These are phyloP conservation scores for Drosophila burlai DNA, from an alignment of 1,140 invertebrate species.

Conservation along the genomic window DNA sequence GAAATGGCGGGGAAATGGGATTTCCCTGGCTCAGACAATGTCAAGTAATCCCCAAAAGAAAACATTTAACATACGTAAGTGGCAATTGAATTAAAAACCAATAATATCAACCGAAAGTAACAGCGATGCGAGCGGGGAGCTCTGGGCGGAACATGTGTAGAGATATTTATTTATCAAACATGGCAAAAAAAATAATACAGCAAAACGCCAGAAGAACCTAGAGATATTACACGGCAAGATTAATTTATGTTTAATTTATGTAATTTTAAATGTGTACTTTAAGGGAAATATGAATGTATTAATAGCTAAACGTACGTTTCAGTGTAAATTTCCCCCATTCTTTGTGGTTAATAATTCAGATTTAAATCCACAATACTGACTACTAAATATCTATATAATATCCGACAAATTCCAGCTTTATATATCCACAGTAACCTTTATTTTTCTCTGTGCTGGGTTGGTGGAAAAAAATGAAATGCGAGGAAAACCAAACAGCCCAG, in stretches of 20 bases:
- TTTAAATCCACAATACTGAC: background rate
- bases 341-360: background rate
- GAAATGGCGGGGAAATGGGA: background rate
- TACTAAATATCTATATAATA: background rate
- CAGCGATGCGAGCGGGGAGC: background rate
- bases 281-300: too few relatives aligned
- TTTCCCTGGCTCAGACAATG: slow-evolving; percentile 11
- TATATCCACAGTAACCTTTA: background rate
- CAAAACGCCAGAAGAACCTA: slow-evolving; percentile 5
- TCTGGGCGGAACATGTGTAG: slow-evolving; percentile 51
- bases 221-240: background rate
- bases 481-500: slow-evolving; percentile 21
- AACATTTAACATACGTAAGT: slow-evolving; percentile 71
- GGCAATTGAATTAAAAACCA: slow-evolving; percentile 76
- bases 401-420: too few relatives aligned
- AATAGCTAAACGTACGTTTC: too few relatives aligned
- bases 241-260: too few relatives aligned
- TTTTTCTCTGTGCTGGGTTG: background rate
- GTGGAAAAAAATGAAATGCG: slow-evolving; percentile 1
- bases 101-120: slow-evolving; percentile 71
- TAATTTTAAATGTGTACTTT: too few relatives aligned
- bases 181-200: slow-evolving; percentile 45
- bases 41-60: slow-evolving; percentile 69
- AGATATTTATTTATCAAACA: slow-evolving; percentile 77
- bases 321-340: background rate